Conservation (phyloP, 2,797 vertebrate genomes). For the Neomorphus geoffroyi region DNA sequence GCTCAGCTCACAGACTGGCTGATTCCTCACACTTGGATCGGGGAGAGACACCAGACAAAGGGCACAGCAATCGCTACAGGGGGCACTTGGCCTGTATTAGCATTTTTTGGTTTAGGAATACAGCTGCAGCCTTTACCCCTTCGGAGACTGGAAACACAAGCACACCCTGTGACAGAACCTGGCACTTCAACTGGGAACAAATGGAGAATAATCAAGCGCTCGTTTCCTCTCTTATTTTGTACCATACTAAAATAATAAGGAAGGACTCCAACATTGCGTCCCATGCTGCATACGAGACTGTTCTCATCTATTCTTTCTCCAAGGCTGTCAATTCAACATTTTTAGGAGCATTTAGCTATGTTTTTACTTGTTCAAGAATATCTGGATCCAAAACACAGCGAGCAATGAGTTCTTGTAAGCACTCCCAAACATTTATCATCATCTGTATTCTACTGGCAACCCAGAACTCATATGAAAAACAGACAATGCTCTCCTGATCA, state of each 20-base stretch:
- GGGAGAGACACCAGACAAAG: background rate
- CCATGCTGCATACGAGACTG: background rate
- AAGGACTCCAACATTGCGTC: background rate
- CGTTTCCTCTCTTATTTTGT: background rate
- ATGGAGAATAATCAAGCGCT: background rate
- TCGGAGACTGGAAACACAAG: background rate
- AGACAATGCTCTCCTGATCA: background rate
- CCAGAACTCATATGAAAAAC: background rate
- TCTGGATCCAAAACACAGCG: background rate
- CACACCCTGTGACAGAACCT: rapidly evolving
- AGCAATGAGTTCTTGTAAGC: background rate
- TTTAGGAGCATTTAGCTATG: background rate
- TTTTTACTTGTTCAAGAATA: background rate
- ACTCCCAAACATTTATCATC: background rate
- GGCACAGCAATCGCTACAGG: rapidly evolving
- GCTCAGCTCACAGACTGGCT: background rate
- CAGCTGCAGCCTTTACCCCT: background rate
- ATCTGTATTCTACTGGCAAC: background rate
- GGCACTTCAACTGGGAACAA: background rate
- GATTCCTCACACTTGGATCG: background rate
- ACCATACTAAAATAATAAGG: background rate
- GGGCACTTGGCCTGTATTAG: background rate
- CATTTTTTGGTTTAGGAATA: background rate
- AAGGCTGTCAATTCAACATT: background rate
- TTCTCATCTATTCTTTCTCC: background rate